Base-by-base conservation (phyloP, 2,888 invertebrate species). In the Fragum fragum region DNA sequence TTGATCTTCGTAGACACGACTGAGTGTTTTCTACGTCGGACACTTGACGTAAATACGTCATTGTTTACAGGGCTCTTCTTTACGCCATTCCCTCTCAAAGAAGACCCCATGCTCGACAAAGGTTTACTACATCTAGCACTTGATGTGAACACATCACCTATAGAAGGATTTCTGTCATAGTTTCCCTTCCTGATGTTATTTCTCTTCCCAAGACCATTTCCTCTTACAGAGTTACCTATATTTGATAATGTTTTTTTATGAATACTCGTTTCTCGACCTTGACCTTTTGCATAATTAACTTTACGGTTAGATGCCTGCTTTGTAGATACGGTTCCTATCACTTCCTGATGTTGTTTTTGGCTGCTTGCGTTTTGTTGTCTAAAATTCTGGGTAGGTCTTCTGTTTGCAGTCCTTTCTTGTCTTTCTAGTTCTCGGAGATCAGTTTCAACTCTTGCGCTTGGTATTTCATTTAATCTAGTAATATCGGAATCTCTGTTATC, bases 1-100 rank as follows among this genome's bases (percentile, higher is more conserved):
- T 71, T 68, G 29, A 76, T 71, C 71, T 83, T 83, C 0, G 83
- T 79, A 9, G 83, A 83, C 9, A 83, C 76, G n/a, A 79, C 76
- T 32, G 70, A 71, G 21, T 76, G 76, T 21, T 42, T 53, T 52
- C 79, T 63, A 47, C 2, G 47, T n/a, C 47, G 1, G 53, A 55
- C n/a, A 32, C 57, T 21, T 47, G 53, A n/a, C 23, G 28, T n/a
- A 5, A 18, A 32, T 1, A 29, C 61, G 16, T 61, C 61, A 14
- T 32, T 3, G n/a, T 47, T 47, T 18, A 47, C 47, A 47, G 16
- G 14, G 18, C n/a, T 14, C 47, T 47, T 47, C n/a, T n/a, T 47
- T 5, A 47, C 47, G 2, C 18, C 14, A 9, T 14, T 47, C 14
- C 47, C 47, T 9, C 14, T 47, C 47, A 9, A 6, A 3, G 32